Base-by-base conservation (phyloP, 2,888 invertebrate genomes). In the Horisme vitalbata region DNA sequence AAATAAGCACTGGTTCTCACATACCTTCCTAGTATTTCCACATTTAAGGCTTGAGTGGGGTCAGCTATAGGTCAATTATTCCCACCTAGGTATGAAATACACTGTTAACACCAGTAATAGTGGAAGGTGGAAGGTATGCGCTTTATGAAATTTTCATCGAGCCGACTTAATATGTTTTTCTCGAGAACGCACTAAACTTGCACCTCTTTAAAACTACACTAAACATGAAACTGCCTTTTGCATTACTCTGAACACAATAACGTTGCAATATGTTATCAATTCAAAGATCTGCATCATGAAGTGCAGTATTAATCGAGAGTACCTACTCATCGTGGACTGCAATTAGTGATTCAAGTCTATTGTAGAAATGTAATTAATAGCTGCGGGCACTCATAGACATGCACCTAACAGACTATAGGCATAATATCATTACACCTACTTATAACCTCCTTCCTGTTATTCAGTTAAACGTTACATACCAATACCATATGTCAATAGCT, bases 21-120 rank as follows among this genome's bases (percentile, higher is more conserved):
- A 58, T 62, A 62, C 63, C 69, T 68, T 71, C 68, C 71, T 68
- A 57, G 70, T 74, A 62, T 75, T 71, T 71, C 72, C 63, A 73
- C 72, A 75, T 66, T 55, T 52, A 52, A 57, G 57, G 62, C 60
- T 48, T 46, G 53, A 58, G 58, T 58, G 52, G 51, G 66, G 69
- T 64, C 70, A 63, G 63, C 57, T 60, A 58, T 47, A 55, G 71
- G 69, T 75, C 73, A 75, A 65, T 63, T 70, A 70, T 73, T 71
- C 61, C 64, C 59, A 61, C 62, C 63, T 61, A 59, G 55, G 61
- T 36, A 44, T 53, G 48, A 65, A 56, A 63, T 54, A 63, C 47
- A 49, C 56, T 60, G 59, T 46, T 48, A 61, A 54, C 55, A 58
- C 59, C 53, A 61, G 62, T 55, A 58, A 24, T 41, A 20, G 26